Percentiles rank a stretch among this genome's conserved stretches.
Evolutionary conservation across 2,888 invertebrate genomes (phyloP).

Genomic region (Plagodis dolabraria): DNA sequence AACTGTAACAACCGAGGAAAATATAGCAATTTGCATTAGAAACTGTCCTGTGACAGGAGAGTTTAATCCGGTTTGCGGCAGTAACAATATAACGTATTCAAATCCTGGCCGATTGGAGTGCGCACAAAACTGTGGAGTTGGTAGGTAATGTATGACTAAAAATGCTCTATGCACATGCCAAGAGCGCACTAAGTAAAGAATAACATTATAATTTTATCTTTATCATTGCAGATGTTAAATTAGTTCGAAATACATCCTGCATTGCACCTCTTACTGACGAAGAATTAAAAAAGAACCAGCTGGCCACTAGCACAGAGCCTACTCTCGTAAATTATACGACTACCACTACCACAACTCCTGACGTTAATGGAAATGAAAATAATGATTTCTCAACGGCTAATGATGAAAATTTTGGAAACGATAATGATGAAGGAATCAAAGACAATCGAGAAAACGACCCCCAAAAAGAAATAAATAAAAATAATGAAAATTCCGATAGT

Average conservation of each 20-base stretch:
- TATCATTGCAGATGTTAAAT: constrained; percentile 14
- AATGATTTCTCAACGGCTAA: not conserved
- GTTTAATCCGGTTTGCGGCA: constrained; percentile 76
- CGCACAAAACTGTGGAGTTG: constrained; percentile 65
- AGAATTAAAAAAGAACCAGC: not conserved
- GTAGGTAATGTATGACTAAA: constrained; percentile 48
- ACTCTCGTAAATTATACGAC: not conserved
- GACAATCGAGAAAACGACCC: not conserved
- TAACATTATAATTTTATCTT: constrained; percentile 34
- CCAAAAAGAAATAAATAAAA: not conserved
- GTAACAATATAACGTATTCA: constrained; percentile 61
- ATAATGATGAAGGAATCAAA: constrained; percentile 1
- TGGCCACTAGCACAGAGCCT: not conserved
- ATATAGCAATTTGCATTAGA: constrained; percentile 30
- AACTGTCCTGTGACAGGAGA: constrained; percentile 60
- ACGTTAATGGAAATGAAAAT: constrained; percentile 2
- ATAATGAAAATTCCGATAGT: not conserved
- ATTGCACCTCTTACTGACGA: constrained; percentile 1
- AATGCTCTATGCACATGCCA: no score
- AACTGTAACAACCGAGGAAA: constrained; percentile 1
- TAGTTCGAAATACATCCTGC: constrained; percentile 9
- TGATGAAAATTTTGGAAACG: not conserved
- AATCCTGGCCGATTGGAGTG: constrained; percentile 66
- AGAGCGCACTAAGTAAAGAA: no score
- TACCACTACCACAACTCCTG: constrained; percentile 4